Evolutionary conservation across 2,113 vertebrate species (phyloP).

Genomic region (Thalassarche chlororhynchos): DNA sequence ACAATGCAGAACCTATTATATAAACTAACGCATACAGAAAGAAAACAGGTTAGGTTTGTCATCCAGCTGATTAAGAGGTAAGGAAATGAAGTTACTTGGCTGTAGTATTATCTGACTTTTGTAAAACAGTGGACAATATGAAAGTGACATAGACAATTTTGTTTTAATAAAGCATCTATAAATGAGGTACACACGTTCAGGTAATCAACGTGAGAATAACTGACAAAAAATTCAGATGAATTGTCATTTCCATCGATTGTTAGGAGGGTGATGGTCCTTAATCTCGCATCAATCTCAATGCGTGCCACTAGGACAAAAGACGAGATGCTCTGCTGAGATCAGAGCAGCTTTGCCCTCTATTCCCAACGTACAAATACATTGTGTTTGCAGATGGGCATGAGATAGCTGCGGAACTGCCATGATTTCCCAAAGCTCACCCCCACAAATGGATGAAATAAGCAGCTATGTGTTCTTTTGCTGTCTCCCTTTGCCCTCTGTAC

Average conservation of each 20-base stretch:
- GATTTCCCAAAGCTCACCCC: constrained; percentile 91
- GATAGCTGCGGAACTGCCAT: constrained; percentile 81
- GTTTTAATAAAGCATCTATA: constrained; percentile 82
- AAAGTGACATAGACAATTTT: constrained; percentile 67
- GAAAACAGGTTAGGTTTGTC: constrained; percentile 41
- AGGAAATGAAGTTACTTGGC: constrained; percentile 25
- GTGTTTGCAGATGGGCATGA: constrained; percentile 91
- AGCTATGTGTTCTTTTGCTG: constrained; percentile 87
- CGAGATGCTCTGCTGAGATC: constrained; percentile 85
- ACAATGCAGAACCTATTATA: constrained; percentile 39
- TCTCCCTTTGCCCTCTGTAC: constrained; percentile 82
- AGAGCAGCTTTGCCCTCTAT: constrained; percentile 84
- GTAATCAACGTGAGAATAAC: constrained; percentile 81
- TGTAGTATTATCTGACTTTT: constrained; percentile 33
- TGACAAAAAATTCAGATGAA: constrained; percentile 87
- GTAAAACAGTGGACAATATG: constrained; percentile 31
- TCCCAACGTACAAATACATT: constrained; percentile 87
- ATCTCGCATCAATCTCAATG: constrained; percentile 99
- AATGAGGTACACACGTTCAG: constrained; percentile 74
- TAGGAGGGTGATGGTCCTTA: constrained; percentile 86
- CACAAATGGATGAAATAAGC: constrained; percentile 88
- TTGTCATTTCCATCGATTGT: constrained; percentile 88
- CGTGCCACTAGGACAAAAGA: constrained; percentile 95
- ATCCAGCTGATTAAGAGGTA: constrained; percentile 22
- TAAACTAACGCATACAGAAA: neutral